These are phyloP conservation scores for Eupithecia vulgata DNA, from an alignment of 2,888 invertebrate species.

Conservation along the genomic window DNA sequence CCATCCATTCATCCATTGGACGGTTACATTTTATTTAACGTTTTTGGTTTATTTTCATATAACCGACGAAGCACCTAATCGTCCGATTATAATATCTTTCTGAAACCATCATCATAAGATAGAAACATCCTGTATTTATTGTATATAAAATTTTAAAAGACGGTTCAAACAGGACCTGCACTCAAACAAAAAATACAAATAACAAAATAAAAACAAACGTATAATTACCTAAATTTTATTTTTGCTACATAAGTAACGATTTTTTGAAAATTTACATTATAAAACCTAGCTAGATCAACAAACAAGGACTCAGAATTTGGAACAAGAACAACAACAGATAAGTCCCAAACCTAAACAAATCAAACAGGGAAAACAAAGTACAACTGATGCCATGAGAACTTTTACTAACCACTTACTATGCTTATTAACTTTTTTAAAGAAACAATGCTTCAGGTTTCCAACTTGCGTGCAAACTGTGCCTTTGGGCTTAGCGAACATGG, in stretches of 20 bases:
- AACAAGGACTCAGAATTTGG: slow-evolving; percentile 2
- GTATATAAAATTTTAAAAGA: too few relatives aligned
- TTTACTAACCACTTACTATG: slow-evolving; percentile 3
- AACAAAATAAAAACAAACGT: background rate
- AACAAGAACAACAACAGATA: slow-evolving; percentile 4
- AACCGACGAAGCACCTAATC: too few relatives aligned
- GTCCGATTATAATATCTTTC: too few relatives aligned
- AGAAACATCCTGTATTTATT: too few relatives aligned
- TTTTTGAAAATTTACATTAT: background rate
- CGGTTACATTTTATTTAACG: too few relatives aligned
- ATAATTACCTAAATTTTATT: background rate
- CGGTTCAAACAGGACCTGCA: background rate
- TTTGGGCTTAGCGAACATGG: background rate
- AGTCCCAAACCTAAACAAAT: background rate
- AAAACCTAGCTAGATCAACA: background rate
- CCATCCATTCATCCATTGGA: too few relatives aligned
- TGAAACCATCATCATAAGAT: too few relatives aligned
- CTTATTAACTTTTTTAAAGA: slow-evolving; percentile 21
- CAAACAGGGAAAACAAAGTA: slow-evolving; percentile 8
- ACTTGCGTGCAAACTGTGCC: background rate
- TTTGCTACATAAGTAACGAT: background rate
- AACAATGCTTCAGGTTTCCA: background rate
- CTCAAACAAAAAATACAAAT: background rate
- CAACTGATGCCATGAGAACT: background rate
- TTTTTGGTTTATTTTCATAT: too few relatives aligned